Base-by-base conservation (phyloP, 2,888 invertebrate species). In the Sarcophaga carnaria region DNA sequence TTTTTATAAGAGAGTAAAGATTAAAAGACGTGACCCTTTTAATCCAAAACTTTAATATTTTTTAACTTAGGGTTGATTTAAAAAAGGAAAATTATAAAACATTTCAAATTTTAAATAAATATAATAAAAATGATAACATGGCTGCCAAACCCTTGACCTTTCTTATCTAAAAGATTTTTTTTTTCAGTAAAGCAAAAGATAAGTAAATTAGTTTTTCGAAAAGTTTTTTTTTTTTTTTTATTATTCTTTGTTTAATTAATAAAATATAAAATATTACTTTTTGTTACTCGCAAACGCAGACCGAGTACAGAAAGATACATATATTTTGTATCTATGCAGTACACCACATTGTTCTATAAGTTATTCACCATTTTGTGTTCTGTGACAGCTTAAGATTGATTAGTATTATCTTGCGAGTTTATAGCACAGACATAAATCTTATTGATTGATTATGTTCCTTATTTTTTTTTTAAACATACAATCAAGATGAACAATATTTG, bases 381-480 rank as follows among this genome's bases (percentile, higher is more conserved):
- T 90, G 90, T 84, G 89, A 88, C 88, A 87, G 87, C 81, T 79
- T 87, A 91, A 92, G 92, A 92, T 92, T 92, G 92, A 92, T 92
- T 92, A 91, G 91, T 91, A 92, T 92, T 92, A 92, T 92, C 91
- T 92, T 89, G 85, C 71, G 81, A 87, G 91, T 84, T 84, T 84
- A 90, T 90, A 90, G 89, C 90, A 90, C 91, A 90, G 54, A 54
- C 92, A 92, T 92, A 92, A 92, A 92, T 92, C 92, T 92, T 90
- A 92, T 92, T 92, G 92, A 92, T 92, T 92, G 92, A 92, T 92
- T 91, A 91, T 90, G 90, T 90, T 90, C 88, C 88, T 76, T 70
- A 20, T 20, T 81, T 66, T 76, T 74, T 66, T 63, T 10, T 62
- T 81, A 75, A 80, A 66, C 76, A 71, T 64, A 85, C 49, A 85